Conservation (phyloP, 2,113 vertebrate species). For the Podarcis cretensis region DNA sequence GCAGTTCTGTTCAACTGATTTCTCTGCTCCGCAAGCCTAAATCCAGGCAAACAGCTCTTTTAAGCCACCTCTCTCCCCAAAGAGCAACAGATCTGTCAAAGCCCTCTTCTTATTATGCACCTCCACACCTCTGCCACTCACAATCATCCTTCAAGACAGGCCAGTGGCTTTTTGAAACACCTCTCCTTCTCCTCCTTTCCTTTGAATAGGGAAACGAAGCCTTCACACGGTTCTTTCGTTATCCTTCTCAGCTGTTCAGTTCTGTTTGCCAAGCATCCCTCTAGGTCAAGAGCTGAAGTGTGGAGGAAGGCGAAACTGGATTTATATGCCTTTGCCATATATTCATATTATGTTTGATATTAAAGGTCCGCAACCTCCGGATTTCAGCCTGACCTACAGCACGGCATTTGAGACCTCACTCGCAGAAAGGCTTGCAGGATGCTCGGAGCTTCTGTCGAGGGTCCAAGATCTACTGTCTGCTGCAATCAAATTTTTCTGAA, state of each 20-base stretch:
- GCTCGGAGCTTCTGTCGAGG: neutral
- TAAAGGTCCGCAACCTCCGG: neutral
- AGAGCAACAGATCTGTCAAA: neutral
- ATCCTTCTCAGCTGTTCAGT: neutral
- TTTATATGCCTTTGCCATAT: neutral
- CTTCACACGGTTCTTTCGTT: neutral
- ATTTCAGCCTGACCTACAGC: neutral
- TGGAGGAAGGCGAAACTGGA: neutral
- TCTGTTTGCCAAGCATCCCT: neutral
- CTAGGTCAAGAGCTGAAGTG: neutral
- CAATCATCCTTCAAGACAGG: neutral
- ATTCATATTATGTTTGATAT: neutral
- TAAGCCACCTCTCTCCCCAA: neutral
- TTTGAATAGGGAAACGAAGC: neutral
- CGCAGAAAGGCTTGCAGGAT: neutral
- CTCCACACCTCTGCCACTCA: neutral
- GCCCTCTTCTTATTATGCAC: neutral
- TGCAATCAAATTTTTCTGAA: neutral
- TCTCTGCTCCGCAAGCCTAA: too few species aligned
- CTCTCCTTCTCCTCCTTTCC: neutral
- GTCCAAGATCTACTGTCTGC: neutral
- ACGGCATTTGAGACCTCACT: neutral
- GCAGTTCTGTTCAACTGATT: too few species aligned
- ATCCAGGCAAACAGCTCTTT: neutral
- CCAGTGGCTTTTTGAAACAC: neutral